Base-by-base conservation (phyloP, 1,140 invertebrate species). In the Drosophila arawakana region DNA sequence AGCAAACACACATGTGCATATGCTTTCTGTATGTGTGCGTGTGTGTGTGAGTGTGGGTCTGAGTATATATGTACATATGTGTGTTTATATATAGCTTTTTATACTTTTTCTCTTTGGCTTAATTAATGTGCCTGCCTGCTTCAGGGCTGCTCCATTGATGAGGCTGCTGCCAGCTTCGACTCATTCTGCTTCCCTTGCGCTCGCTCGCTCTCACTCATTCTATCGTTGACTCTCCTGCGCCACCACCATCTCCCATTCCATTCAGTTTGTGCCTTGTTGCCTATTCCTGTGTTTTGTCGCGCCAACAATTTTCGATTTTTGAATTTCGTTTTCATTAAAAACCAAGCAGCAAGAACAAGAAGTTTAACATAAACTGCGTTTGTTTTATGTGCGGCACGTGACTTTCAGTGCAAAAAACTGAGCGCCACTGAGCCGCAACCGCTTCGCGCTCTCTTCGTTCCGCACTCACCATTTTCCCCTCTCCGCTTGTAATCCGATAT, bases 361-460 rank as follows among this genome's bases (percentile, higher is more conserved):
- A 73, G 72, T 74, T 58, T 62, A 78, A 69, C 78, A 72, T 76
- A 62, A 76, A 82, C 78, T 82, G 76, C 82, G 83, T 83, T 66
- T 74, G 76, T 88, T 86, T 88, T 83, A 88, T 88, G 84, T 55
- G 52, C 73, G 79, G 83, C 83, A 88, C 83, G 83, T 88, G 83
- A 88, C 83, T 88, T 88, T 88, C 70, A 63, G 76, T 71, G 76
- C 78, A 88, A 60, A 60, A 58, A 50, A 5, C 34, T 76, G 84
- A 88, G 83, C 83, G 83, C 83, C 83, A 89, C 80, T 86, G 63
- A 78, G 83, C 83, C 80, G 69, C 83, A 81, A 61, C 73, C 60
- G 47, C 60, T 72, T 34, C 46, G 13, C 50, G 13, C 54, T 54
- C 50, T 35, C 50, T 25, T 30, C 46, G 52, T 30, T 30, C 25